Conservation (phyloP, 2,888 invertebrate species). For the Caenorhabditis plicata region DNA sequence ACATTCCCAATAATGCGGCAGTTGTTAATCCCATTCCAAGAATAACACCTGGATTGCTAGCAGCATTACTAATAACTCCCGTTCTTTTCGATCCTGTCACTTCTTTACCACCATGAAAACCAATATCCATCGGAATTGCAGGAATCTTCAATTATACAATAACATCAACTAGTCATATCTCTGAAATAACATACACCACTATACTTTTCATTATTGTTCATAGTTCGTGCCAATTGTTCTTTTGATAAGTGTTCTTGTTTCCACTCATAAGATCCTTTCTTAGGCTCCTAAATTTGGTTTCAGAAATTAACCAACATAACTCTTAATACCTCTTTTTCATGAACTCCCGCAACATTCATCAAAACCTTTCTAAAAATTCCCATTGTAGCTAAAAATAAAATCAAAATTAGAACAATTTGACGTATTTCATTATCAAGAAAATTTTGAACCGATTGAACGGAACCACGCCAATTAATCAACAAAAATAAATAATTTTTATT, state of each 20-base stretch:
- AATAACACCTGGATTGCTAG: conserved; percentile 54
- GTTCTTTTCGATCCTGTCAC: conserved; percentile 20
- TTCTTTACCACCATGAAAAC: conserved; percentile 46
- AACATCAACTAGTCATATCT: neutral
- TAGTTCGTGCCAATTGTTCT: conserved; percentile 39
- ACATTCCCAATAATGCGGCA: conserved; percentile 57
- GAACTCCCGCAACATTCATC: conserved; percentile 41
- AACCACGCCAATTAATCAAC: conserved; percentile 1
- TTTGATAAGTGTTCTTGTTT: conserved; percentile 38
- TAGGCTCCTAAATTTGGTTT: conserved; percentile 11
- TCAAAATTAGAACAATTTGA: conserved; percentile 1
- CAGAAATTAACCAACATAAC: neutral
- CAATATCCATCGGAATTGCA: conserved; percentile 56
- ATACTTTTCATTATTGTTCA: conserved; percentile 37
- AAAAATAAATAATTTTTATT: neutral
- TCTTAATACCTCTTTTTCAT: conserved; percentile 22
- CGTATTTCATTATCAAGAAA: conserved; percentile 1
- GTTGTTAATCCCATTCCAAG: conserved; percentile 58
- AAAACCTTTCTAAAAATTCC: conserved; percentile 50
- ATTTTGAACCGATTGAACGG: conserved; percentile 34
- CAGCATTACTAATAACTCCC: conserved; percentile 27
- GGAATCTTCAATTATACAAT: conserved; percentile 41
- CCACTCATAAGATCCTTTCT: conserved; percentile 43
- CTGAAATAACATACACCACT: conserved; percentile 27
- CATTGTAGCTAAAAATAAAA: conserved; percentile 22